phyloP scores from a whole-genome alignment of 1,140 invertebrate species.

The Euura lappo region DNA sequence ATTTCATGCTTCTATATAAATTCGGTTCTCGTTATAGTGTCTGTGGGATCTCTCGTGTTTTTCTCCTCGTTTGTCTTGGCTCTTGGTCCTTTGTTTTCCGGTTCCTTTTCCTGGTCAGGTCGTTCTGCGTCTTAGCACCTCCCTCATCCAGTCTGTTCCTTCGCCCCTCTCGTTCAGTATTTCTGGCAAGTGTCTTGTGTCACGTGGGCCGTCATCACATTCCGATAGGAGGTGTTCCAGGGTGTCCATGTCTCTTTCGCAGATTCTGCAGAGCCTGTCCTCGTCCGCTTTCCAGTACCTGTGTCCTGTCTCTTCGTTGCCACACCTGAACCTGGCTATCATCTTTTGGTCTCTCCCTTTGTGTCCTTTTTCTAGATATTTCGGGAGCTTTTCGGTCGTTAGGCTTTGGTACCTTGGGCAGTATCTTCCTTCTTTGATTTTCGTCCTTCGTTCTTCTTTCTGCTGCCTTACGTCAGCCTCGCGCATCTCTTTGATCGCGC shows the following conservation, averaged over 20 bases:
- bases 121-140: neutral
- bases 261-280: too few relatives aligned
- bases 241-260: too few relatives aligned
- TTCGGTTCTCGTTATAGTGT: too few relatives aligned
- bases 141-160: neutral
- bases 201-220: neutral
- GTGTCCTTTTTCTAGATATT: neutral
- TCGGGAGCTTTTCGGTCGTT: neutral
- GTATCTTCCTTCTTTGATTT: neutral
- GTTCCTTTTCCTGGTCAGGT: neutral
- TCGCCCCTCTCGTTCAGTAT: neutral
- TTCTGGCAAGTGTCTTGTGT: neutral
- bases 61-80: too few relatives aligned
- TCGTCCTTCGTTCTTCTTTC: neutral
- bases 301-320: neutral
- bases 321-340: neutral
- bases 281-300: conserved; percentile 2
- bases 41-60: too few relatives aligned
- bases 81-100: too few relatives aligned
- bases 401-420: neutral
- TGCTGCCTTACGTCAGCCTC: neutral
- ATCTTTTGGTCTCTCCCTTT: conserved; percentile 11
- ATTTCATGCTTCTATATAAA: too few relatives aligned
- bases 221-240: neutral
- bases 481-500: neutral